These are phyloP conservation scores for Ispidina picta DNA, from an alignment of 2,797 vertebrate genomes.

Conservation along the genomic window DNA sequence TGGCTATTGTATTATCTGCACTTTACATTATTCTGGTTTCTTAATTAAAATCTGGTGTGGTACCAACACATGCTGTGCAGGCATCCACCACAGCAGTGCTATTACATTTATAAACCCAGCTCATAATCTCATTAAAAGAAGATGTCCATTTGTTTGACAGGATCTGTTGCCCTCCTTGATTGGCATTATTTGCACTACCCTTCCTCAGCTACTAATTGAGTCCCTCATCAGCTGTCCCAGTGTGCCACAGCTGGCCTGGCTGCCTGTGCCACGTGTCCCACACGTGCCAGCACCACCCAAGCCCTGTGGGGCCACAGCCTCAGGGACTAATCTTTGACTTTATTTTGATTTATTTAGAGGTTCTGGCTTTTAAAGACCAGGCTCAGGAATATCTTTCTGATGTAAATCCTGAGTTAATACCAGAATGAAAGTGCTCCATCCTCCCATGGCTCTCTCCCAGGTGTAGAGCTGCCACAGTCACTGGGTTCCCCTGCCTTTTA, in stretches of 20 bases:
- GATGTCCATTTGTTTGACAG: background rate
- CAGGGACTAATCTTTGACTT: rapidly evolving
- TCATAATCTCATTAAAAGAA: slow-evolving; percentile 22
- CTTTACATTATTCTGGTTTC: background rate
- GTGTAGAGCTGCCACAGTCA: background rate
- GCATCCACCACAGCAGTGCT: background rate
- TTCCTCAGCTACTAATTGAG: background rate
- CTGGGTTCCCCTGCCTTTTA: background rate
- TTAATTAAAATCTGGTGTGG: background rate
- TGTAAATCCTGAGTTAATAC: rapidly evolving
- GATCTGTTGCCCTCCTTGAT: background rate
- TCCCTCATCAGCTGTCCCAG: background rate
- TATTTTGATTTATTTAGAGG: background rate
- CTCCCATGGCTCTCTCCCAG: background rate
- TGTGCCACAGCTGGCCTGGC: background rate
- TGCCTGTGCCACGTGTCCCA: rapidly evolving
- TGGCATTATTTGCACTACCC: background rate
- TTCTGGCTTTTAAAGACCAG: background rate
- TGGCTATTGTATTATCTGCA: background rate
- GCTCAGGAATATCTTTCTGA: background rate
- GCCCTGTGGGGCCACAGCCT: rapidly evolving
- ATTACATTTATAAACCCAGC: background rate
- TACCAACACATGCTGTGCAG: background rate
- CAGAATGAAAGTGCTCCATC: background rate
- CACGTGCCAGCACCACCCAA: rapidly evolving